A percentile compares a stretch with the other conserved stretches of the same genome.
phyloP scores from a whole-genome alignment of 1,140 invertebrate genomes.

The Stenopsyche tienmushanensis region DNA sequence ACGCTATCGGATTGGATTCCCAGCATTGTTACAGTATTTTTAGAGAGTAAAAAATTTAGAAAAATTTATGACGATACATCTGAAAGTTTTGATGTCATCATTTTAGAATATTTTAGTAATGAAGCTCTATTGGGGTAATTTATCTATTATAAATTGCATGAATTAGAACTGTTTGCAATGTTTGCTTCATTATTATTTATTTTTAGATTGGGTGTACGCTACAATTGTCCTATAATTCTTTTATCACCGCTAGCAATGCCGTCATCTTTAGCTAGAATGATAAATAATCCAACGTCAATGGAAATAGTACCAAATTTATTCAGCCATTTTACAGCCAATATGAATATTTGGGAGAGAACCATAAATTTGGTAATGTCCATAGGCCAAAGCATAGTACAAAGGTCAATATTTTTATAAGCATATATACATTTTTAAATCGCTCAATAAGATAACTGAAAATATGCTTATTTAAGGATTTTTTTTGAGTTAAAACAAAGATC shows the following conservation, averaged over 20 bases:
- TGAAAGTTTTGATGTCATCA: slow-evolving; percentile 2
- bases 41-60: not conserved
- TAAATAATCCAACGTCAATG: not conserved
- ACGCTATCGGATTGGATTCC: not conserved
- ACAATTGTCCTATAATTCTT: slow-evolving; percentile 3
- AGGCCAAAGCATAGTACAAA: not conserved
- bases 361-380: not conserved
- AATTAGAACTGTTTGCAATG: not conserved
- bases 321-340: not conserved
- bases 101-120: slow-evolving; percentile 1
- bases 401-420: not conserved
- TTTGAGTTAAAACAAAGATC: not conserved
- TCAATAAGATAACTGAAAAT: not conserved
- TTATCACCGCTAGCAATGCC: not conserved
- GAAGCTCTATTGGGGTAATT: not conserved
- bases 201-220: slow-evolving; percentile 10
- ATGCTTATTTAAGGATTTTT: not conserved
- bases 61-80: not conserved
- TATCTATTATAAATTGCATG: not conserved
- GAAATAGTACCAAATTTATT: not conserved
- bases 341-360: not conserved
- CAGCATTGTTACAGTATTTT: not conserved
- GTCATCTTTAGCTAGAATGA: not conserved
- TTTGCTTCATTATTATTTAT: too few species aligned
- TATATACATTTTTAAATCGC: not conserved